phyloP scores from a whole-genome alignment of 2,113 vertebrate genomes.

The Thunnus maccoyii region DNA sequence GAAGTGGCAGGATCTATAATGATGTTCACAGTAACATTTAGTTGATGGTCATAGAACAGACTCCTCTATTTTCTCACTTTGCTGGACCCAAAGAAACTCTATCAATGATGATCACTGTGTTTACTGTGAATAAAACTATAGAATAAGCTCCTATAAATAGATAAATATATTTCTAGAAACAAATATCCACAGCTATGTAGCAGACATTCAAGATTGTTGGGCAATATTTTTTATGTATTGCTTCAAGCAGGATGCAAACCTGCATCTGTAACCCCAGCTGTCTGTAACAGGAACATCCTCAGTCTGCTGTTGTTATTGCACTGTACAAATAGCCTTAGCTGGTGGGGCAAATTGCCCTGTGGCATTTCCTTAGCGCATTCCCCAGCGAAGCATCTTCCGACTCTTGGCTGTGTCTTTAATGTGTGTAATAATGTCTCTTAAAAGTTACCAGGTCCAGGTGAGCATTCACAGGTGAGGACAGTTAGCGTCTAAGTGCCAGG shows the following conservation, averaged over 20 bases:
- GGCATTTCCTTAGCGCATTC: constrained; percentile 60
- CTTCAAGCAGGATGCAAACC: constrained; percentile 7
- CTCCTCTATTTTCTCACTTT: too few relatives aligned
- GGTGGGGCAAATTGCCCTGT: constrained; percentile 43
- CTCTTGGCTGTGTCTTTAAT: constrained; percentile 54
- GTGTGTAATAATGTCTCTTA: constrained; percentile 47
- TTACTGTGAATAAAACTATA: neutral
- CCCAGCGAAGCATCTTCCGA: constrained; percentile 39
- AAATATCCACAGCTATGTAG: constrained; percentile 1
- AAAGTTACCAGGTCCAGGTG: constrained; percentile 58
- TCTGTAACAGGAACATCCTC: constrained; percentile 36
- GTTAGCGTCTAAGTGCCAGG: constrained; percentile 34
- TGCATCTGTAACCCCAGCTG: constrained; percentile 38
- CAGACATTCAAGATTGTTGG: neutral
- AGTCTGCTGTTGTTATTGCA: constrained; percentile 48
- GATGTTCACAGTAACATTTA: neutral
- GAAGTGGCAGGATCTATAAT: neutral
- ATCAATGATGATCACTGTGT: neutral
- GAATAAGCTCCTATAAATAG: neutral
- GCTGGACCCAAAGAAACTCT: too few relatives aligned
- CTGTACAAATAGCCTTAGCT: constrained; percentile 42
- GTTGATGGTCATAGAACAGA: too few relatives aligned
- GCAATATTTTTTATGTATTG: constrained; percentile 15
- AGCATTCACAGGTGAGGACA: constrained; percentile 55
- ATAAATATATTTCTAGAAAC: neutral